Base-by-base conservation (phyloP, 1,140 invertebrate species). In the Caenorhabditis tropicalis region DNA sequence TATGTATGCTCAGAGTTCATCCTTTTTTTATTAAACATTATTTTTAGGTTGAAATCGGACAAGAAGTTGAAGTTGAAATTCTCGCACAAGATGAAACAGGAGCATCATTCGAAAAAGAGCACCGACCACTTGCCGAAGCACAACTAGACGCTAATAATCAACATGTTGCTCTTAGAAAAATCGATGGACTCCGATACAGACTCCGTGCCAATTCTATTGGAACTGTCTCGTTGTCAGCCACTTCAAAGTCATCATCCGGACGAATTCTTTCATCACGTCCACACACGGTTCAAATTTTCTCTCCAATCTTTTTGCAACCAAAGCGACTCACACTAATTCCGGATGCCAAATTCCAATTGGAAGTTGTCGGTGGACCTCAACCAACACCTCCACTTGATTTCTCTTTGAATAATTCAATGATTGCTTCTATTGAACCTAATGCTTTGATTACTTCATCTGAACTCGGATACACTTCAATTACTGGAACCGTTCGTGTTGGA, bases 321-420 rank as follows among this genome's bases (percentile, higher is more conserved):
- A 86, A 83, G 46, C 15, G 49, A 43, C 33, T 86, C 49, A 84
- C 85, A 81, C 81, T 86, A 0, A 80, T 86, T 36, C 79, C 85
- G 16, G 82, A 86, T 51, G 49, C 60, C 36, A 82, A 79, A 27
- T 85, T 85, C 70, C 81, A 85, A 53, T 70, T 85, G 51, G 80
- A 85, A 82, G 84, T 85, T 5, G 65, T 85, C 31, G 84, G 84
- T 24, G 84, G 84, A 24, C 84, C 84, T 24, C 80, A 48, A 27
- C 84, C 84, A 21, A 85, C 84, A 21, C 84, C 84, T 21, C 79
- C 84, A 29, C 49, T 85, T 29, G 60, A 48, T 24, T 85, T 85
- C 79, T 81, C 84, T n/a, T 70, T 85, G 36, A 85, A 85, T 43
- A 82, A 85, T 33, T 82, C 84, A 24, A 79, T 48, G 48, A 70